Percentiles rank a stretch among this genome's conserved stretches.
Evolutionary conservation across 2,113 vertebrate species (phyloP).

Genomic region (Carassius gibelio): DNA sequence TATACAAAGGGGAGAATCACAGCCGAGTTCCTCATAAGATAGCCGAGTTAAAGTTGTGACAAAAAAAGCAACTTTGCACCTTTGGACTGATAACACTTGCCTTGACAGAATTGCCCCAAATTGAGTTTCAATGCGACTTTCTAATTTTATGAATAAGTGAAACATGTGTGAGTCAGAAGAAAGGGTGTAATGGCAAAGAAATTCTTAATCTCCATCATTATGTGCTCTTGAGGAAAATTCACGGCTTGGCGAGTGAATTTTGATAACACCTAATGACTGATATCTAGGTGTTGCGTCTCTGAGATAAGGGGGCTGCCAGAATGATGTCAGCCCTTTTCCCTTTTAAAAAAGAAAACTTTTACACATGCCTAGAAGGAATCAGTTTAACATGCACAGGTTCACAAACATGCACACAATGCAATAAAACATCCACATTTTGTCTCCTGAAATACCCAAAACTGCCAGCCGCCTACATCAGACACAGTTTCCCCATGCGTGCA

Average conservation of each 20-base stretch:
- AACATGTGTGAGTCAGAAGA: neutral
- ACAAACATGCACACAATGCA: neutral
- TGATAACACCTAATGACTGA: neutral
- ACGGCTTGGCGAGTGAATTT: neutral
- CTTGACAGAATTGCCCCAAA: neutral
- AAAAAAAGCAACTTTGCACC: neutral
- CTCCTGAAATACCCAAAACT: conserved; percentile 14
- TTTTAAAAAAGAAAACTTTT: neutral
- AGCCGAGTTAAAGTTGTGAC: neutral
- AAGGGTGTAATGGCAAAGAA: neutral
- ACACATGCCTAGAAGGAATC: neutral
- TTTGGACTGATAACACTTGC: neutral
- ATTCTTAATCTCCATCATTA: neutral
- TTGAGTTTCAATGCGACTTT: neutral
- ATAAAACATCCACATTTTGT: neutral
- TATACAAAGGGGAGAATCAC: neutral
- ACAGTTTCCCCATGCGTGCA: neutral
- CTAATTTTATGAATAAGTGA: neutral
- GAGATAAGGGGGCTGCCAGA: conserved; percentile 1
- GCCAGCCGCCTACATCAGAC: neutral
- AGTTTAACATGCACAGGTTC: neutral
- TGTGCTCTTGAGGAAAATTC: neutral
- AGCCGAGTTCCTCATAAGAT: neutral
- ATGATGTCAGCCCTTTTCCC: conserved; percentile 14
- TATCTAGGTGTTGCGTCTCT: neutral